A percentile compares a stretch with the other conserved stretches of the same genome.
Evolutionary conservation across 2,797 vertebrate species (phyloP).

Genomic region (Amblyopsis hoosieri): DNA sequence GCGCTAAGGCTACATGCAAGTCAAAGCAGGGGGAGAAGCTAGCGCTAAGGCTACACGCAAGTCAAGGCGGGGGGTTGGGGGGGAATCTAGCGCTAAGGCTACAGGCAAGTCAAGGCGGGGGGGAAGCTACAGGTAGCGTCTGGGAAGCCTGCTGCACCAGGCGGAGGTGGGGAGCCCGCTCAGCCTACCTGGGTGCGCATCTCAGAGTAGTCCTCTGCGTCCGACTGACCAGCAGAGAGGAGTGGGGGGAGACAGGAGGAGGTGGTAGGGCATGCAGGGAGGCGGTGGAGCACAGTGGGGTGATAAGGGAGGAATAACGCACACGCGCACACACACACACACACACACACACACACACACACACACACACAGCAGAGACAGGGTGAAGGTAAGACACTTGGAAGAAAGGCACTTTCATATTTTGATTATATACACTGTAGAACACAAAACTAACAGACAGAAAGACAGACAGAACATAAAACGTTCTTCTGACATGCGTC

Average conservation of each 20-base stretch:
- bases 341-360: background rate
- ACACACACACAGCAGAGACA: background rate
- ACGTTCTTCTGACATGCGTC: no score
- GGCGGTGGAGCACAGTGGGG: background rate
- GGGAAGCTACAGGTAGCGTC: slow-evolving; percentile 8
- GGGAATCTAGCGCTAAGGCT: background rate
- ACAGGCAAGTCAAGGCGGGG: background rate
- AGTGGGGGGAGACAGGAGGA: slow-evolving; percentile 46
- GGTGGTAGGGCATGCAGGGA: slow-evolving; percentile 5
- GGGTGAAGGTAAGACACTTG: background rate
- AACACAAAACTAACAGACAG: no score
- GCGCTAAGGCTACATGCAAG: no score
- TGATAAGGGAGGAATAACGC: background rate
- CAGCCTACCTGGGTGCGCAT: slow-evolving; percentile 89
- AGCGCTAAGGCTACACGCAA: background rate
- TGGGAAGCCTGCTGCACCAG: slow-evolving; percentile 56
- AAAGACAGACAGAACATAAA: no score
- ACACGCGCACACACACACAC: background rate
- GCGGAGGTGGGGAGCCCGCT: slow-evolving; percentile 39
- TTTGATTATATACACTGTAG: no score
- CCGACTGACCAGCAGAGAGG: slow-evolving; percentile 86
- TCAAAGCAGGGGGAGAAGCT: no score
- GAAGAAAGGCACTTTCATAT: background rate
- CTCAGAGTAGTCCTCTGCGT: slow-evolving; percentile 94
- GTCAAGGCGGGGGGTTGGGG: background rate